phyloP scores from a whole-genome alignment of 1,140 invertebrate species.

The Chrysopa pallens region DNA sequence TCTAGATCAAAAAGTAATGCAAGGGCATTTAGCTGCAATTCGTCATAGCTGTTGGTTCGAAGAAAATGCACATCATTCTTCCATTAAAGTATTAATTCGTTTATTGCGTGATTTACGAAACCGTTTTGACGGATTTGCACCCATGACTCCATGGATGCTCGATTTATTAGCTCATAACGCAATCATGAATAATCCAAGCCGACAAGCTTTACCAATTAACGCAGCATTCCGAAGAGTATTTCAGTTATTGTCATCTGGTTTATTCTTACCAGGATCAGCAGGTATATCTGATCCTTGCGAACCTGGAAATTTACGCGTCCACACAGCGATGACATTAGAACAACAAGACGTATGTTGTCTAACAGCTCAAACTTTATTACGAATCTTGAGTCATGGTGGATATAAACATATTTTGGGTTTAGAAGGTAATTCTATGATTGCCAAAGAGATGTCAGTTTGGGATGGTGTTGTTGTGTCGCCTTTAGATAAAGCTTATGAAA shows the following conservation, averaged over 20 bases:
- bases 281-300: constrained; percentile 91
- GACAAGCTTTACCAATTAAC: constrained; percentile 84
- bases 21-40: constrained; percentile 81
- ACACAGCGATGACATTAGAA: constrained; percentile 80
- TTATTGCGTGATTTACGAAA: constrained; percentile 76
- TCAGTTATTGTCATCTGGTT: constrained; percentile 79
- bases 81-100: constrained; percentile 89
- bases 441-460: constrained; percentile 81
- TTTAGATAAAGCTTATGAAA: constrained; percentile 75
- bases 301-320: constrained; percentile 70
- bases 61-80: constrained; percentile 93
- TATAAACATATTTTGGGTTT: constrained; percentile 76
- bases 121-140: constrained; percentile 76
- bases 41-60: constrained; percentile 96
- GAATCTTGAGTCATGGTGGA: constrained; percentile 81
- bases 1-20: constrained; percentile 68
- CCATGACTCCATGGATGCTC: constrained; percentile 90
- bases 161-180: constrained; percentile 91
- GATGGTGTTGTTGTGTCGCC: constrained; percentile 87
- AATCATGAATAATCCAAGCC: constrained; percentile 88
- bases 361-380: constrained; percentile 70
- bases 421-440: constrained; percentile 48
- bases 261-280: constrained; percentile 88
- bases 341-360: constrained; percentile 88
- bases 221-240: constrained; percentile 72